Base-by-base conservation (phyloP, 2,113 vertebrate species). In the Erpornis zantholeuca region DNA sequence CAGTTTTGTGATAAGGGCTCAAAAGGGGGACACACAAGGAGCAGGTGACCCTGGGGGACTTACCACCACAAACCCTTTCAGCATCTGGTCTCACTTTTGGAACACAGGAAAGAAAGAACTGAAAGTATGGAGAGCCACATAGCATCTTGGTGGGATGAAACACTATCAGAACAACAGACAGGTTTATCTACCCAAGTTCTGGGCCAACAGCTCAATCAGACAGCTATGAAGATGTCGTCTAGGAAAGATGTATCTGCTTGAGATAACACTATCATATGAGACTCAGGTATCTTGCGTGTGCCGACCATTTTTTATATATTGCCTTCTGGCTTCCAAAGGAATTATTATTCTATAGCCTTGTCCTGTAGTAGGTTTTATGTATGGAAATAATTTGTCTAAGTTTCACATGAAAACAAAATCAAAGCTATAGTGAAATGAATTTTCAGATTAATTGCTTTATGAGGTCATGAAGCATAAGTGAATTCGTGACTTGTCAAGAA, bases 11-110 rank as follows among this genome's bases (percentile, higher is more conserved):
- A 27, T 17, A 49, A 45, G 5, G 6, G 10, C 36, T 81, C 12
- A 44, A 59, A 65, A 38, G n/a, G 6, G 63, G 11, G 19, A 49
- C 2, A 3, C 12, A 19, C 16, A 15, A 36, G 36, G 14, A 38
- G 27, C 0, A 6, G 7, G n/a, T 7, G 21, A 18, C 16, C 33
- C 24, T 8, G 21, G 3, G 6, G 44, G 15, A 38, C 20, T 24
- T 33, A 53, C 8, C 6, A 23, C 22, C 1, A 1, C 24, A 65
- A 45, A 45, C 14, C 40, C 7, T 61, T 82, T 57, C 57, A 57
- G 53, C 60, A 49, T 4, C 14, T 71, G 14, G 14, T 44, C 20
- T 56, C 33, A 56, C 13, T 6, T 45, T 15, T 88, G 54, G 44
- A 60, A 38, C 17, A 33, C 13, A 72, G 35, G 9, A 89, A 52